Conservation (phyloP, 2,797 vertebrate species). For the Typhlichthys subterraneus region DNA sequence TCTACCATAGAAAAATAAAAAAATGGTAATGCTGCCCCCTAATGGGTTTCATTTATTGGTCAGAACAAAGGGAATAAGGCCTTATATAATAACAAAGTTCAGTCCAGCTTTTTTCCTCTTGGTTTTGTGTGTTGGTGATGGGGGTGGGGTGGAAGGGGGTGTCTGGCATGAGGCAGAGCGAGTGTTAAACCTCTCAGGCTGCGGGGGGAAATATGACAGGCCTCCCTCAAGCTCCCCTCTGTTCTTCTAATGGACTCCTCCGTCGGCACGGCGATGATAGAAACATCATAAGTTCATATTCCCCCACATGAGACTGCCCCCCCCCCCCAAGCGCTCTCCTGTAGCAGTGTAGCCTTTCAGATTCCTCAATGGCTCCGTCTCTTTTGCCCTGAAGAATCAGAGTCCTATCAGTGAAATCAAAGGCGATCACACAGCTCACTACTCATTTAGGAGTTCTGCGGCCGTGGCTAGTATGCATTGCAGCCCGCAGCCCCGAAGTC, state of each 20-base stretch:
- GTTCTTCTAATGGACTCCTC: conserved; percentile 87
- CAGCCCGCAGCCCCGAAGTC: conserved; percentile 90
- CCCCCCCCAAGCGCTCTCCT: too few species aligned
- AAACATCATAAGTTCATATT: conserved; percentile 88
- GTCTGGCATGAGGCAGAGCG: conserved; percentile 72
- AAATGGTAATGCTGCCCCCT: conserved; percentile 36
- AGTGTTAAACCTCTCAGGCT: conserved; percentile 83
- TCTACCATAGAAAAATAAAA: conserved; percentile 23
- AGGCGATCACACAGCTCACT: conserved; percentile 86
- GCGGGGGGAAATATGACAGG: conserved; percentile 79
- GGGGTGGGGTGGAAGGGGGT: conserved; percentile 60
- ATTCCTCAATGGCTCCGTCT: conserved; percentile 80
- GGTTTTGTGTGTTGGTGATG: conserved; percentile 15
- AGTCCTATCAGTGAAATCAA: conserved; percentile 90
- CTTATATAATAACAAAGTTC: conserved; percentile 39
- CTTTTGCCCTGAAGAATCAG: conserved; percentile 80
- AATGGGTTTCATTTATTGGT: conserved; percentile 38
- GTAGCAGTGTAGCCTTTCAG: conserved; percentile 78
- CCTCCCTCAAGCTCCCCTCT: conserved; percentile 87
- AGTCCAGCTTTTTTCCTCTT: conserved; percentile 39
- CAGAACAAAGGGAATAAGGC: conserved; percentile 54
- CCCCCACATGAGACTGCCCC: conserved; percentile 73
- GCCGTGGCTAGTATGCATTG: conserved; percentile 89
- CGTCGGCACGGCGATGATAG: conserved; percentile 78
- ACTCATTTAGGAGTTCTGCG: conserved; percentile 94